phyloP scores from a whole-genome alignment of 2,888 invertebrate species.

The Synanthedon formicaeformis region DNA sequence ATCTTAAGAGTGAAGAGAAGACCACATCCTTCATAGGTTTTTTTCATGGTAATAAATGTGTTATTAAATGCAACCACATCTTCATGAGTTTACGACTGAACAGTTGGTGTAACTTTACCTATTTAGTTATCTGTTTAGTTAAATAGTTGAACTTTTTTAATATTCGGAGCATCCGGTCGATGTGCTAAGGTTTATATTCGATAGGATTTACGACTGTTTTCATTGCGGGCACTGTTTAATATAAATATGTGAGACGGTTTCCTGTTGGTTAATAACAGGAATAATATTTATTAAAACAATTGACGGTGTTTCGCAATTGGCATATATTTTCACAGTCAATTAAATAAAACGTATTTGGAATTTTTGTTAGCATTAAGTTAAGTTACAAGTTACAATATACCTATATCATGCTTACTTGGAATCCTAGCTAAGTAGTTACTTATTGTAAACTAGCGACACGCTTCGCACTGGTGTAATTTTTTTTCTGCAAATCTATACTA shows the following conservation, averaged over 20 bases:
- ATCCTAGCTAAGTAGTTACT: no score
- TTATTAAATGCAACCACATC: constrained; percentile 46
- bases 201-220: constrained; percentile 68
- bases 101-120: constrained; percentile 21
- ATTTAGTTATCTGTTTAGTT: constrained; percentile 46
- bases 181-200: constrained; percentile 53
- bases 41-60: constrained; percentile 40
- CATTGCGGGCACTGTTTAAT: constrained; percentile 62
- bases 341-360: neutral
- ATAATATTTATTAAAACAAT: constrained; percentile 62
- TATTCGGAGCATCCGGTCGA: constrained; percentile 53
- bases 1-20: constrained; percentile 23
- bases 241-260: constrained; percentile 59
- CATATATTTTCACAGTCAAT: neutral
- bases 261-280: constrained; percentile 58
- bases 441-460: no score
- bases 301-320: constrained; percentile 4
- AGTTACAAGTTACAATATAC: no score
- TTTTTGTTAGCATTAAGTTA: no score
- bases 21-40: constrained; percentile 55
- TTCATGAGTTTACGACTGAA: constrained; percentile 26
- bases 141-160: constrained; percentile 54
- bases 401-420: no score
- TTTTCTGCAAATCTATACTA: no score
- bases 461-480: no score